A percentile compares a stretch with the other conserved stretches of the same genome.
phyloP scores from a whole-genome alignment of 1,140 invertebrate species.

The Dendroctonus ponderosae region DNA sequence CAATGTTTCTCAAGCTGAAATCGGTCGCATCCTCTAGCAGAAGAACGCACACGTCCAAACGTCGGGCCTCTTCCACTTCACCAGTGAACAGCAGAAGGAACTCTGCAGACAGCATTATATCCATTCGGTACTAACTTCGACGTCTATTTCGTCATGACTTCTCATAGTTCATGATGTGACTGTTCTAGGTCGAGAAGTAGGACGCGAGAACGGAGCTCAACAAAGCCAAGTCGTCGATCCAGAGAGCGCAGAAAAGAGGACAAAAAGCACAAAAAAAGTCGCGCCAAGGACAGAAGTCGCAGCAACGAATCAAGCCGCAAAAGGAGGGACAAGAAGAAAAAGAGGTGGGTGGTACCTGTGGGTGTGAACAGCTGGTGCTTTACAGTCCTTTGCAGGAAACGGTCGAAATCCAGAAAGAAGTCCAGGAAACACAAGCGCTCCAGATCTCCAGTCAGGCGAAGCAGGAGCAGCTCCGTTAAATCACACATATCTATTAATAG shows the following conservation, averaged over 20 bases:
- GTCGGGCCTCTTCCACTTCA: background rate
- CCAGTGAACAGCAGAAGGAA: conserved; percentile 12
- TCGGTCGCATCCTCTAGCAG: conserved; percentile 29
- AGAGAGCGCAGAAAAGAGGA: conserved; percentile 8
- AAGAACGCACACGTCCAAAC: too few species aligned
- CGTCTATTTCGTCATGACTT: too few species aligned
- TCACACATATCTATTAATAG: conserved; percentile 29
- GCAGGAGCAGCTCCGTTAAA: conserved; percentile 18
- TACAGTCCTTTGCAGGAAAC: conserved; percentile 38
- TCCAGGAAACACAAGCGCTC: conserved; percentile 39
- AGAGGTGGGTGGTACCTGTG: conserved; percentile 30
- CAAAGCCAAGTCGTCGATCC: conserved; percentile 14
- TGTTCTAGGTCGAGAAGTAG: conserved; percentile 19
- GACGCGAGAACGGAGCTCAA: conserved; percentile 10
- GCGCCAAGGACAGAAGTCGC: conserved; percentile 26
- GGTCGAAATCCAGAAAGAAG: conserved; percentile 41
- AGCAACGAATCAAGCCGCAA: conserved; percentile 19
- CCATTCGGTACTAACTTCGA: background rate
- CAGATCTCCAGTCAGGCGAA: conserved; percentile 18
- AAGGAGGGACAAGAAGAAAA: conserved; percentile 34
- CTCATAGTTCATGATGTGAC: background rate
- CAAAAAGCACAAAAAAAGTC: conserved; percentile 21
- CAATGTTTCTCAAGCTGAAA: conserved; percentile 64
- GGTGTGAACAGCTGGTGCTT: conserved; percentile 1
- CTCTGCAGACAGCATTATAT: conserved; percentile 15